Base-by-base conservation (phyloP, 2,888 invertebrate genomes). In the Pterostichus madidus region DNA sequence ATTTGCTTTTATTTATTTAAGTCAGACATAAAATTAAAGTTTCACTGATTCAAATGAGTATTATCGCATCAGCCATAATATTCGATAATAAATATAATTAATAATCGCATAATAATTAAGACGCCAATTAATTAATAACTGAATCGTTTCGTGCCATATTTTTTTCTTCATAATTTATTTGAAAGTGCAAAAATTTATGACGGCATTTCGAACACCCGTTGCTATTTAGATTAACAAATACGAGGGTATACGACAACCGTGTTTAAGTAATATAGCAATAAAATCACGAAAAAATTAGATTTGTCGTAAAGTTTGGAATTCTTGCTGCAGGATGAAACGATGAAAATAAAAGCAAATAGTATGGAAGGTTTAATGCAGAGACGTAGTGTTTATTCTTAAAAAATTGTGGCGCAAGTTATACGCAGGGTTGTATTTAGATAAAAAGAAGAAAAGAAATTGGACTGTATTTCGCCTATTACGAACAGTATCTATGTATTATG, bases 231-330 rank as follows among this genome's bases (percentile, higher is more conserved):
- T 39, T 71, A 71, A 71, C 44, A 13, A 5, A 52, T n/a, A n/a
- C 8, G 10, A 52, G 52, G 17, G 15, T 5, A 10, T 31, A 17
- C 15, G 44, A 71, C 17, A 17, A 44, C 10, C 39, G 15, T 64
- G 76, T 35, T 52, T 53, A 15, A 77, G 53, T 77, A 59, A 56
- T 77, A 76, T n/a, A 59, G 76, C n/a, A 49, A 31, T 75, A 52
- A 75, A 75, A 53, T 13, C 6, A n/a, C n/a, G n/a, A 53, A 77
- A 76, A 77, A 77, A 59, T 49, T n/a, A n/a, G 15, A 56, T 39
- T 24, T 53, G 76, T 76, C 76, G 52, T 76, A 76, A 76, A 76
- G 76, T 76, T 56, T 35, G 76, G 76, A 56, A 76, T 76, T 76
- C 56, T 13, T 39, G 1, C 13, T 39, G 56, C 56, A 76, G 32